These are phyloP conservation scores for Halichoeres trimaculatus DNA, from an alignment of 2,113 vertebrate genomes.

Conservation along the genomic window DNA sequence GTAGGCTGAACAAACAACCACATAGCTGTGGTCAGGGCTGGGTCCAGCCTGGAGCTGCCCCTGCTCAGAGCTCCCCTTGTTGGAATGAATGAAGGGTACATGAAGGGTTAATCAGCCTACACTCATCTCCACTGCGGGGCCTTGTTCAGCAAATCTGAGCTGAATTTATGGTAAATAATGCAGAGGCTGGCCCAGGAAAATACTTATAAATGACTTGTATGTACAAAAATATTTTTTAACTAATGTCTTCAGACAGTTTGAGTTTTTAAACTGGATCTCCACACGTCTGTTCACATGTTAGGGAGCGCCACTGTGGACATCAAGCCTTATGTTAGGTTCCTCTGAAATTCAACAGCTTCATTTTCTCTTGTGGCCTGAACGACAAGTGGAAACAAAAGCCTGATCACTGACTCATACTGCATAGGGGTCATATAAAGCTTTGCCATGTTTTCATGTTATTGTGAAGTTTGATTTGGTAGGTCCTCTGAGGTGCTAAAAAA, in stretches of 20 bases:
- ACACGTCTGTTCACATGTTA: background rate
- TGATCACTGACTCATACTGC: too few relatives aligned
- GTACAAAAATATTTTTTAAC: background rate
- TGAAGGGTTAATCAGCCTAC: constrained; percentile 47
- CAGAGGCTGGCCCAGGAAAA: background rate
- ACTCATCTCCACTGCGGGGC: constrained; percentile 33
- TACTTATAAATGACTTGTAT: constrained; percentile 19
- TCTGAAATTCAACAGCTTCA: background rate
- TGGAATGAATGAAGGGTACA: constrained; percentile 28
- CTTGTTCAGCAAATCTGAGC: constrained; percentile 33
- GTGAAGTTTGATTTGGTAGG: too few relatives aligned
- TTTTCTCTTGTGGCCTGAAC: too few relatives aligned
- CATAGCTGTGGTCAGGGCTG: constrained; percentile 73
- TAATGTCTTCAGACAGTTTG: background rate
- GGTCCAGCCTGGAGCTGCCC: constrained; percentile 35
- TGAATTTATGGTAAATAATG: constrained; percentile 15
- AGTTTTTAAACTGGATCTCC: background rate
- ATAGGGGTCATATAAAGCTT: too few relatives aligned
- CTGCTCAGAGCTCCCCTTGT: constrained; percentile 76
- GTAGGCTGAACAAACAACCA: constrained; percentile 72
- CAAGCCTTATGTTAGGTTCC: background rate
- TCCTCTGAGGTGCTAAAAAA: too few relatives aligned
- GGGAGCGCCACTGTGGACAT: background rate
- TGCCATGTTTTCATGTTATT: too few relatives aligned
- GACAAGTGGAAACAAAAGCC: too few relatives aligned